Evolutionary conservation across 2,797 vertebrate species (phyloP).

Genomic region (Myotis daubentonii): DNA sequence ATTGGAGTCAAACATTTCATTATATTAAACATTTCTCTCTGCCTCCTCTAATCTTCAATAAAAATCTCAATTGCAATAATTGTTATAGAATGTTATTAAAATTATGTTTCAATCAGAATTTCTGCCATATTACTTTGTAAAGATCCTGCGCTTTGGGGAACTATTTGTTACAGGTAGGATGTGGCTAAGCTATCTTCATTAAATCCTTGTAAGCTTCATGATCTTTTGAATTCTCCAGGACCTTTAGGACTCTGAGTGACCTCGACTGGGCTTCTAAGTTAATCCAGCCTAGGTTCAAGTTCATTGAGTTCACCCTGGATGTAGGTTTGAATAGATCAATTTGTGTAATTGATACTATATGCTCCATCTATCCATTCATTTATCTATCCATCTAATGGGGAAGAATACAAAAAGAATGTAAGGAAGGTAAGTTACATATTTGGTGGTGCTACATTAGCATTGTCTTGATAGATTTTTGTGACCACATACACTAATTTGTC

Average conservation of each 20-base stretch:
- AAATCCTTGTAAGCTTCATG: not conserved
- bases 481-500: not conserved
- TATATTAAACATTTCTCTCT: constrained; percentile 48
- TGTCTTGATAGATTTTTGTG: not conserved
- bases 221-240: not conserved
- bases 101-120: constrained; percentile 8
- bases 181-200: not conserved
- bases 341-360: not conserved
- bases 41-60: constrained; percentile 25
- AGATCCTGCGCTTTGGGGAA: not conserved
- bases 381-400: too few relatives aligned
- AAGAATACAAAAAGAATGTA: not conserved
- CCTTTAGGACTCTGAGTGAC: not conserved
- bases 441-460: not conserved
- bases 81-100: constrained; percentile 6
- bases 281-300: not conserved
- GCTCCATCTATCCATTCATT: not conserved
- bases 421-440: not conserved
- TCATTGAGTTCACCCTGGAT: not conserved
- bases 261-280: not conserved
- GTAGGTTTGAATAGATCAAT: not conserved
- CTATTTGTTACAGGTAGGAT: not conserved
- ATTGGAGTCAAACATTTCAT: constrained; percentile 11
- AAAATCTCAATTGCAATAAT: constrained; percentile 38
- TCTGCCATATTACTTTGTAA: constrained; percentile 26